Percentiles rank a stretch among this genome's conserved stretches.
Conservation (phyloP, 2,113 vertebrate genomes). For the Onychostruthus taczanowskii region DNA sequence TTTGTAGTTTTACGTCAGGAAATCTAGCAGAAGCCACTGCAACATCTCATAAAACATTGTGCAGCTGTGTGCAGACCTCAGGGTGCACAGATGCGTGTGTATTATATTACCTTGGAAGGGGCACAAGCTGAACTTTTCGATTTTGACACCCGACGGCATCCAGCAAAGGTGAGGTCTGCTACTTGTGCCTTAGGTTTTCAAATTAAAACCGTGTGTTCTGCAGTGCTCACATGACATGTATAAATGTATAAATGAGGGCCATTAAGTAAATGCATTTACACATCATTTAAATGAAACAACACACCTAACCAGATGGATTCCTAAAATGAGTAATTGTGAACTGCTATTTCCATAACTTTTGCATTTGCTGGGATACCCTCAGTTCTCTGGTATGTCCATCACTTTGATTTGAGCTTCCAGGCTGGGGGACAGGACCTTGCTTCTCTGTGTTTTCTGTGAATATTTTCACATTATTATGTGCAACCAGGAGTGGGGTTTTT, state of each 20-base stretch:
- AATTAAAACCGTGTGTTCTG: slow-evolving; percentile 64
- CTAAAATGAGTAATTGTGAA: slow-evolving; percentile 40
- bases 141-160: slow-evolving; percentile 61
- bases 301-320: slow-evolving; percentile 55
- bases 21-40: slow-evolving; percentile 65
- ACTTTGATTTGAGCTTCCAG: slow-evolving; percentile 10
- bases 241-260: slow-evolving; percentile 52
- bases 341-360: slow-evolving; percentile 48
- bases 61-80: slow-evolving; percentile 67
- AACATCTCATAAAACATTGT: slow-evolving; percentile 69
- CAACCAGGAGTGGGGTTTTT: neutral
- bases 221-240: slow-evolving; percentile 54
- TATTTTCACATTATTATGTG: neutral
- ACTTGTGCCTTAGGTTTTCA: slow-evolving; percentile 57
- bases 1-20: slow-evolving; percentile 66
- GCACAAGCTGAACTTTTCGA: slow-evolving; percentile 59
- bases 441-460: neutral
- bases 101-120: slow-evolving; percentile 67
- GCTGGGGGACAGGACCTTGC: neutral
- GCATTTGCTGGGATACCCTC: neutral
- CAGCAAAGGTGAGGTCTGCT: slow-evolving; percentile 70
- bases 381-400: slow-evolving; percentile 26
- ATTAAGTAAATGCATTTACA: slow-evolving; percentile 63
- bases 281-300: slow-evolving; percentile 65
- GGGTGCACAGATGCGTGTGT: slow-evolving; percentile 61